A percentile compares a stretch with the other conserved stretches of the same genome.
Conservation (phyloP, 1,140 invertebrate genomes). For the Diploscapter pachys region DNA sequence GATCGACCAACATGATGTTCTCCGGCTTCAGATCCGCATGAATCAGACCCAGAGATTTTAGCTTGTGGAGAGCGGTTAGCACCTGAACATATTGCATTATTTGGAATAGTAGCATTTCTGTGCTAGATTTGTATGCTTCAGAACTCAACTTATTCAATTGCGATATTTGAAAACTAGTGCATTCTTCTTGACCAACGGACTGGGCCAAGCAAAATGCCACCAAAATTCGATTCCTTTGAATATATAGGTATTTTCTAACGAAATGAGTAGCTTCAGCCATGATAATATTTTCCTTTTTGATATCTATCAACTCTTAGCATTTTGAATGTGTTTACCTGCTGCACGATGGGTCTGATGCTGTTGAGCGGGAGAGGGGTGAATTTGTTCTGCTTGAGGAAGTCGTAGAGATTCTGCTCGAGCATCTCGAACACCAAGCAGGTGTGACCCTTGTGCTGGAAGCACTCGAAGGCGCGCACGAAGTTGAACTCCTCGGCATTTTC, state of each 20-base stretch:
- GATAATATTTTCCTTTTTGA: no score
- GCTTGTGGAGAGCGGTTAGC: slow-evolving; percentile 90
- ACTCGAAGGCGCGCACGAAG: slow-evolving; percentile 98
- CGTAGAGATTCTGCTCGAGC: slow-evolving; percentile 99
- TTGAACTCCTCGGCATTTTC: slow-evolving; percentile 98
- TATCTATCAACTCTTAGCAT: no score
- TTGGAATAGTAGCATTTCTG: neutral
- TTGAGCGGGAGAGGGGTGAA: slow-evolving; percentile 83
- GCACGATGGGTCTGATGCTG: slow-evolving; percentile 94
- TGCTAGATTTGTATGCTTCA: no score
- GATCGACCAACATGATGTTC: slow-evolving; percentile 99
- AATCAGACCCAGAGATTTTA: slow-evolving; percentile 97
- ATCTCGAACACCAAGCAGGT: slow-evolving; percentile 99
- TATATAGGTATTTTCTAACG: no score
- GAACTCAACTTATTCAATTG: no score
- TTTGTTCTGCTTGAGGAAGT: slow-evolving; percentile 99
- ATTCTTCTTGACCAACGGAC: no score
- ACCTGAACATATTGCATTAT: slow-evolving; percentile 63
- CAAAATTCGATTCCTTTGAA: no score
- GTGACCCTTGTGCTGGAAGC: slow-evolving; percentile 99
- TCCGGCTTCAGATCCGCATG: slow-evolving; percentile 99
- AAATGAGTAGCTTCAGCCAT: no score
- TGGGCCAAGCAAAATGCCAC: no score
- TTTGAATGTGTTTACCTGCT: slow-evolving; percentile 69
- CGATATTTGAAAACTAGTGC: no score